A percentile compares a stretch with the other conserved stretches of the same genome.
phyloP scores from a whole-genome alignment of 2,888 invertebrate genomes.

The Agrotis exclamationis region DNA sequence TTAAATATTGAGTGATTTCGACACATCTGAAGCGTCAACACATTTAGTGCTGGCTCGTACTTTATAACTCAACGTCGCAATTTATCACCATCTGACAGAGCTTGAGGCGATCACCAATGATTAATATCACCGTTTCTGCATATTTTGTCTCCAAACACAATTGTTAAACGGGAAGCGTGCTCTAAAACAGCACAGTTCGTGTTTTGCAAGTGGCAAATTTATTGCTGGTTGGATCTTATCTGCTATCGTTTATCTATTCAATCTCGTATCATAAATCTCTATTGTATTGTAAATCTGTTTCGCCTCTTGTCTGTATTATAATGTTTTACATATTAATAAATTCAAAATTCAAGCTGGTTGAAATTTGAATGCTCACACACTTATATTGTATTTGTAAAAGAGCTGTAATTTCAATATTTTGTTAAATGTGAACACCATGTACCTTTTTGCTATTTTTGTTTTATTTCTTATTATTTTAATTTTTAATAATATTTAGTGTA shows the following conservation, averaged over 20 bases:
- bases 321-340: constrained; percentile 57
- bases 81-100: constrained; percentile 36
- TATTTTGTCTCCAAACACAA: constrained; percentile 56
- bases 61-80: constrained; percentile 31
- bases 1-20: constrained; percentile 4
- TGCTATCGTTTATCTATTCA: constrained; percentile 62
- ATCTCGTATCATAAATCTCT: constrained; percentile 61
- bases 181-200: constrained; percentile 51
- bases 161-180: constrained; percentile 62
- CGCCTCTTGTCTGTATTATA: constrained; percentile 41
- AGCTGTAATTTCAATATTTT: no score
- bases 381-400: no score
- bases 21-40: constrained; percentile 39
- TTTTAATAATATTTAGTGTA: no score
- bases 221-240: constrained; percentile 61
- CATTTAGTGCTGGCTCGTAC: constrained; percentile 19
- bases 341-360: no score
- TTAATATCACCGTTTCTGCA: constrained; percentile 54
- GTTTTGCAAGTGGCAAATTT: constrained; percentile 66
- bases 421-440: no score
- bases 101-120: constrained; percentile 55
- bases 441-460: no score
- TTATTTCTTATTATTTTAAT: no score
- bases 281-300: constrained; percentile 57
- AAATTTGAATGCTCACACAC: no score